These are phyloP conservation scores for Agonum fuliginosum DNA, from an alignment of 2,888 invertebrate species.

Conservation along the genomic window DNA sequence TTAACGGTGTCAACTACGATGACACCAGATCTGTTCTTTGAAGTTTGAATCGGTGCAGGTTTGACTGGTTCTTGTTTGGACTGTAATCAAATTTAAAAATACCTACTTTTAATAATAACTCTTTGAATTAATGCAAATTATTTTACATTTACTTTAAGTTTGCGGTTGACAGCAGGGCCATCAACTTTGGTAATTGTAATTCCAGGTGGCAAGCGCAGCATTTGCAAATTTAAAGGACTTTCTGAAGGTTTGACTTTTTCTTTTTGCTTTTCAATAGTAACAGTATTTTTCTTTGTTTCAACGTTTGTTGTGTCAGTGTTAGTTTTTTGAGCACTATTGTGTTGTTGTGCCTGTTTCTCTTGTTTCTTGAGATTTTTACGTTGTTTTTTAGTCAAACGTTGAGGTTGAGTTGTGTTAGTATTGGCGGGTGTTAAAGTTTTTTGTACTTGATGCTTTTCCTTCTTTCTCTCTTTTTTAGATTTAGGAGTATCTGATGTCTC, in stretches of 20 bases:
- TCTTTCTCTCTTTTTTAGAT: conserved; percentile 73
- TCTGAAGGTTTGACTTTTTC: too few relatives aligned
- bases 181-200: conserved; percentile 74
- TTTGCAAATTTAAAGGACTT: conserved; percentile 67
- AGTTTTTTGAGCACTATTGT: conserved; percentile 11
- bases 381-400: conserved; percentile 57
- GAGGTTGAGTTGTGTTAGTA: conserved; percentile 60
- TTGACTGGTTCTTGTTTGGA: not conserved
- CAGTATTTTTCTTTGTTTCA: conserved; percentile 54
- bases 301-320: conserved; percentile 32
- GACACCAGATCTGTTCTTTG: conserved; percentile 74
- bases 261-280: not conserved
- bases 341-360: not conserved
- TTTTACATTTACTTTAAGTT: conserved; percentile 59
- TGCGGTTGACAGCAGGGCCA: conserved; percentile 69
- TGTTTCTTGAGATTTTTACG: conserved; percentile 28
- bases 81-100: too few relatives aligned
- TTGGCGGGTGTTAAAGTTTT: conserved; percentile 66
- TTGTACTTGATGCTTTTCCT: conserved; percentile 74
- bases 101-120: too few relatives aligned
- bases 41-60: conserved; percentile 64
- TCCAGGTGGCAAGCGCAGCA: conserved; percentile 70
- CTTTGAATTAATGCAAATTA: too few relatives aligned
- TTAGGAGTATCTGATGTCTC: conserved; percentile 1
- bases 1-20: conserved; percentile 79